Percentiles rank a stretch among this genome's conserved stretches.
These are phyloP conservation scores for Spheniscus mendiculus DNA, from an alignment of 2,113 vertebrate species.

Conservation along the genomic window DNA sequence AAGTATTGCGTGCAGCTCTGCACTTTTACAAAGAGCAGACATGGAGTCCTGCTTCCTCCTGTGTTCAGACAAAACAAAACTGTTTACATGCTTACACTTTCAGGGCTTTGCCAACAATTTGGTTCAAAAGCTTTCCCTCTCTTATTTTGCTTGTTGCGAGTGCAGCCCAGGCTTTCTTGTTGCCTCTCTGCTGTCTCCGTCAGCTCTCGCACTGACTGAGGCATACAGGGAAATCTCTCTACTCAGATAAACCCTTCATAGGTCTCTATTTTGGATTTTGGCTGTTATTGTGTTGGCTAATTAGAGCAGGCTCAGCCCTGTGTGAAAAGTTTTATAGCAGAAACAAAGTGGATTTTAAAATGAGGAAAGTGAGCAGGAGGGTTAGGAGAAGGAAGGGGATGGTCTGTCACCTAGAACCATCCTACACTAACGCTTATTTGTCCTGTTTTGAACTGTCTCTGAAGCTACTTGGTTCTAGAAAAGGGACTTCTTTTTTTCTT, in stretches of 20 bases:
- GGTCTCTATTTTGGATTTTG: neutral
- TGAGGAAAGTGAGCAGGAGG: neutral
- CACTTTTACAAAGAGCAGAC: neutral
- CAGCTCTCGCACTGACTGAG: neutral
- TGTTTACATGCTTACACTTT: neutral
- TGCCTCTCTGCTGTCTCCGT: neutral
- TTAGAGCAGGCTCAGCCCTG: neutral
- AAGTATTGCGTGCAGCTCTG: neutral
- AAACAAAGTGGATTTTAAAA: neutral
- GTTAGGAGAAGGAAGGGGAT: neutral
- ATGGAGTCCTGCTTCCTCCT: neutral
- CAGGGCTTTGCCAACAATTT: neutral
- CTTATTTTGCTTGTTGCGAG: neutral
- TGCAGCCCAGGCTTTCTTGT: neutral
- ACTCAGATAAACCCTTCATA: neutral
- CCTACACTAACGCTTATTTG: neutral
- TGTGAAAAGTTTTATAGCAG: neutral
- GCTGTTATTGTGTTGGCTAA: neutral
- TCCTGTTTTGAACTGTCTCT: neutral
- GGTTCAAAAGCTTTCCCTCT: neutral
- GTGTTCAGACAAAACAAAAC: neutral
- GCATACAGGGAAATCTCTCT: neutral
- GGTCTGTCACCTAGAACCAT: neutral
- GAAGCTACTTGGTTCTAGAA: neutral
- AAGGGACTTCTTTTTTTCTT: neutral